These are phyloP conservation scores for Lasioglossum marginatum DNA, from an alignment of 2,888 invertebrate species.

Conservation along the genomic window DNA sequence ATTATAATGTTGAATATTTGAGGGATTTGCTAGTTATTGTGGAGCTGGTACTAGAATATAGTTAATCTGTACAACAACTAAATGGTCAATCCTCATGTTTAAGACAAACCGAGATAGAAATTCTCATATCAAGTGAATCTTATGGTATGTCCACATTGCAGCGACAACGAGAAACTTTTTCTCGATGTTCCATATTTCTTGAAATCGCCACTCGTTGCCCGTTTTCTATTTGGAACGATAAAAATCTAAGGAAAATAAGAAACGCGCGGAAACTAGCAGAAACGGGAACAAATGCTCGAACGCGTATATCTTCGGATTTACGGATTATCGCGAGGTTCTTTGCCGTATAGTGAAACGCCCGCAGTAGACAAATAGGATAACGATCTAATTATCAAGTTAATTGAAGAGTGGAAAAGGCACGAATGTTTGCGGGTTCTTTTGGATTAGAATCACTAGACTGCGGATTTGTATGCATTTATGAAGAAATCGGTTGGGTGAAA, in stretches of 20 bases:
- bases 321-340: neutral
- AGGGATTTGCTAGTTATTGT: neutral
- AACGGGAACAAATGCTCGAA: neutral
- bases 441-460: too few relatives aligned
- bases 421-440: neutral
- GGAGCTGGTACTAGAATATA: too few relatives aligned
- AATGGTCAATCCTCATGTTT: neutral
- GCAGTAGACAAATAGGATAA: neutral
- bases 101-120: neutral
- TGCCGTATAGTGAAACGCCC: neutral
- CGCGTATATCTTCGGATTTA: neutral
- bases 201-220: neutral
- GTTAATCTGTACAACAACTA: too few relatives aligned
- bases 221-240: neutral
- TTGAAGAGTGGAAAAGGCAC: neutral
- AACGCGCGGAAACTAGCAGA: neutral
- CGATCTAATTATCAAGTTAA: neutral
- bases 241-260: neutral
- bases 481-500: too few relatives aligned
- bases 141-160: neutral
- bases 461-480: too few relatives aligned
- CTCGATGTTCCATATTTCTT: neutral
- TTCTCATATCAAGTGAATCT: neutral
- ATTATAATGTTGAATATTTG: neutral
- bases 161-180: neutral